Conservation (phyloP, 2,797 vertebrate genomes). For the Hapalemur alaotrensis region DNA sequence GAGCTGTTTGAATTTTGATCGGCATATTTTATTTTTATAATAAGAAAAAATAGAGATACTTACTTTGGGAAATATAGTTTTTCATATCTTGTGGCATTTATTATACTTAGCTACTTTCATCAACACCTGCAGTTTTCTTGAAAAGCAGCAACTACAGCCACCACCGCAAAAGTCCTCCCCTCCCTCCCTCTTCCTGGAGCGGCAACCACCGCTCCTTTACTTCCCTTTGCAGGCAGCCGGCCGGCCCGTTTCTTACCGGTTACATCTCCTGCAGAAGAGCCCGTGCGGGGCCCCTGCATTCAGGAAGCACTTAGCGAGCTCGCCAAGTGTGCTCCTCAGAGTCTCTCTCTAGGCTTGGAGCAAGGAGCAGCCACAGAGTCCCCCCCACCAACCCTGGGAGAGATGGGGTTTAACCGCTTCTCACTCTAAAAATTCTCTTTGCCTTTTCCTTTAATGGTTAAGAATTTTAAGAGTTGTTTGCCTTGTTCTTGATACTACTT, state of each 20-base stretch:
- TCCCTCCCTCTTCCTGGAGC: neutral
- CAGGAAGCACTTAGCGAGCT: neutral
- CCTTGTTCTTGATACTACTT: neutral
- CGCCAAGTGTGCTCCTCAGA: neutral
- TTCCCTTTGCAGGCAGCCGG: neutral
- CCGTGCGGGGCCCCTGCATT: neutral
- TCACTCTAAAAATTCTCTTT: neutral
- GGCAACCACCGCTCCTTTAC: neutral
- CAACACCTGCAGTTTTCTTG: neutral
- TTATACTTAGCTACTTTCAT: neutral
- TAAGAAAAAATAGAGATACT: neutral
- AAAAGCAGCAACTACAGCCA: neutral
- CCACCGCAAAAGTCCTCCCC: neutral
- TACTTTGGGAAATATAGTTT: neutral
- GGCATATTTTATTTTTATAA: neutral
- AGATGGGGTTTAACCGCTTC: neutral
- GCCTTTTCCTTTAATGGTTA: neutral
- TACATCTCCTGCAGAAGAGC: neutral
- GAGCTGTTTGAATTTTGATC: neutral
- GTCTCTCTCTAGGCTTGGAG: too few relatives aligned
- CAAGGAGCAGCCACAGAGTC: neutral
- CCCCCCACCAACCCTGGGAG: neutral
- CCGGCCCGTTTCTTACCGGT: neutral
- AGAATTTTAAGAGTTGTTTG: neutral
- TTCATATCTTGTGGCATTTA: neutral